Base-by-base conservation (phyloP, 2,888 invertebrate genomes). In the Scotopteryx bipunctaria region DNA sequence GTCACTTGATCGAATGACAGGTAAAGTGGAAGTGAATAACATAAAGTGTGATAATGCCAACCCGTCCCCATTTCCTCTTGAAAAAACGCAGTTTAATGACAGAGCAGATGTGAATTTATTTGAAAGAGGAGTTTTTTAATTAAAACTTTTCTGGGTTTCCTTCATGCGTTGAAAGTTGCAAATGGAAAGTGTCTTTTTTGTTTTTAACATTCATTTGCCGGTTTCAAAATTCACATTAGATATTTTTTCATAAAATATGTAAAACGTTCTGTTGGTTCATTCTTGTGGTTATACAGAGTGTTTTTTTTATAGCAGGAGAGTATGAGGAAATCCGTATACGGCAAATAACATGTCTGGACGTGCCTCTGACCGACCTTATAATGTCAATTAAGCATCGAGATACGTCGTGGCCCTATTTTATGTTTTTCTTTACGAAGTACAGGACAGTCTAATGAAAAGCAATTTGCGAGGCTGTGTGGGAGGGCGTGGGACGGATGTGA, bases 1-100 rank as follows among this genome's bases (percentile, higher is more conserved):
- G 74, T 76, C 73, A 73, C 72, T 9, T 25, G 15, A 59, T 52
- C 51, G 53, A 17, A 16, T 61, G 66, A 61, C 66, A 65, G 61
- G 61, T 69, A 67, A 63, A 65, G 59, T 8, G 15, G 14, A 15
- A 8, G 31, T 15, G 31, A 31, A 8, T 31, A 15, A 14, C 31
- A 14, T 14, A 8, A 31, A 31, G 33, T 16, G 9, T 17, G 17
- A 35, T 17, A n/a, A 21, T 21, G 31, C 31, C 5, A 36, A 21
- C 21, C 8, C 31, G 13, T 5, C 21, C 27, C 27, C 1, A 27
- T 27, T 11, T 27, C 27, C 27, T 27, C 25, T 31, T 19, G 5
- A 15, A 21, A 36, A 36, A 38, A 15, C 17, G 13, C 13, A 36
- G 27, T 31, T 46, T 46, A 29, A 19, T 32, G 31, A 21, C 31